Evolutionary conservation across 92 coral and sea anemone genomes (phyloP).

Genomic region (Parazoanthus darwini): DNA sequence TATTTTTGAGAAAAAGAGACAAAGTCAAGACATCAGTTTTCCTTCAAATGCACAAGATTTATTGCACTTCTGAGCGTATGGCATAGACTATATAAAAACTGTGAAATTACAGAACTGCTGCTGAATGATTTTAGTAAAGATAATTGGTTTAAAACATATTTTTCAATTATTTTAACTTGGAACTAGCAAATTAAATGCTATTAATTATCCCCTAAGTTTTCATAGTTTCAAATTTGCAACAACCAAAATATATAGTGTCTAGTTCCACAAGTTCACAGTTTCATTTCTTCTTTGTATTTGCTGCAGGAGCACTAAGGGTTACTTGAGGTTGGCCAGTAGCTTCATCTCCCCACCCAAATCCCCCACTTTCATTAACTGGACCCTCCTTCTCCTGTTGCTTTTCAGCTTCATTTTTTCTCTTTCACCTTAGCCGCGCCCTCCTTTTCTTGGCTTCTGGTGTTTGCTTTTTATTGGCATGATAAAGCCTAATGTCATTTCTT

Average conservation of each 20-base stretch:
- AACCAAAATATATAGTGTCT: neutral
- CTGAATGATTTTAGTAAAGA: slow-evolving; percentile 11
- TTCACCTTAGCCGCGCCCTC: slow-evolving; percentile 25
- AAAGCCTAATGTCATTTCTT: slow-evolving; percentile 20
- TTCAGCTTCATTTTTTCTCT: slow-evolving; percentile 27
- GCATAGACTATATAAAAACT: slow-evolving; percentile 24
- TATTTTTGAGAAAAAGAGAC: slow-evolving; percentile 20
- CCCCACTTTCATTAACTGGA: slow-evolving; percentile 31
- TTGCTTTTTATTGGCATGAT: slow-evolving; percentile 30
- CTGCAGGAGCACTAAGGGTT: slow-evolving; percentile 30
- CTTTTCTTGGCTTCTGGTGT: slow-evolving; percentile 26
- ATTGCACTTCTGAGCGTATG: slow-evolving; percentile 9
- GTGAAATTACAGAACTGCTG: neutral
- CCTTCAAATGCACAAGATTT: slow-evolving; percentile 22
- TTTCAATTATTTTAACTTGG: slow-evolving; percentile 13
- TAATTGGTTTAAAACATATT: slow-evolving; percentile 7
- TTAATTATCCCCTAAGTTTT: neutral
- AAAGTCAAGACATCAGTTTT: neutral
- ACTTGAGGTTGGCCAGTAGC: slow-evolving; percentile 19
- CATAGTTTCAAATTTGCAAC: slow-evolving; percentile 6
- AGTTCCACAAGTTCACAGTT: slow-evolving; percentile 28
- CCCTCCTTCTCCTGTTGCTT: slow-evolving; percentile 26
- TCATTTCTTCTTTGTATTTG: slow-evolving; percentile 30
- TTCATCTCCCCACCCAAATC: slow-evolving; percentile 40
- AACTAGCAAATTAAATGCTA: slow-evolving; percentile 1